Conservation (phyloP, 2,113 vertebrate species). For the Papio anubis region DNA sequence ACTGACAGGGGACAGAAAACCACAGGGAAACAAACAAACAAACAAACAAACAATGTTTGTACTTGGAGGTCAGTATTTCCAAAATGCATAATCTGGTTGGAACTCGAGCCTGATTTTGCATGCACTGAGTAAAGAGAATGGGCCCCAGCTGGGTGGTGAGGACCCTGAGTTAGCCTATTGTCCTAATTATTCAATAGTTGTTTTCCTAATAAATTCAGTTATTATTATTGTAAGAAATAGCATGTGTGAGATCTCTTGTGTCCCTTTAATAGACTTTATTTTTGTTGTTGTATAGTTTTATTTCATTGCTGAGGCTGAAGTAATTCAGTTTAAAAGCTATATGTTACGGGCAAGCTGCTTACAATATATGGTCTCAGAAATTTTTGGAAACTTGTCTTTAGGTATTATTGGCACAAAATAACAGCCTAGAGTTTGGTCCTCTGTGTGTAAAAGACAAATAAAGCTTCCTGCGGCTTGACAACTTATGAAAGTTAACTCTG, state of each 20-base stretch:
- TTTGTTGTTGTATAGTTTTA: conserved; percentile 36
- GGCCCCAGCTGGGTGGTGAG: background rate
- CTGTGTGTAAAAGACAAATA: conserved; percentile 51
- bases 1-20: background rate
- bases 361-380: conserved; percentile 45
- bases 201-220: conserved; percentile 1
- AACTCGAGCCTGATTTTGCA: background rate
- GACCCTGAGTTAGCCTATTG: background rate
- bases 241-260: background rate
- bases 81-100: background rate
- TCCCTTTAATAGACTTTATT: conserved; percentile 37
- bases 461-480: conserved; percentile 51
- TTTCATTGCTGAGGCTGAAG: conserved; percentile 37
- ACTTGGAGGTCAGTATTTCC: background rate
- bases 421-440: conserved; percentile 28
- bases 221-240: background rate
- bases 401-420: conserved; percentile 46
- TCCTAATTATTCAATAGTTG: background rate
- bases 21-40: background rate
- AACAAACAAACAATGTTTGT: background rate
- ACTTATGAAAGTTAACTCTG: conserved; percentile 49
- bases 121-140: background rate
- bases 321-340: conserved; percentile 51
- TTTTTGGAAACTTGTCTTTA: conserved; percentile 60
- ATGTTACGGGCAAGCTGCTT: conserved; percentile 30